Conservation (phyloP, 2,888 invertebrate species). For the Drosophila formosana region DNA sequence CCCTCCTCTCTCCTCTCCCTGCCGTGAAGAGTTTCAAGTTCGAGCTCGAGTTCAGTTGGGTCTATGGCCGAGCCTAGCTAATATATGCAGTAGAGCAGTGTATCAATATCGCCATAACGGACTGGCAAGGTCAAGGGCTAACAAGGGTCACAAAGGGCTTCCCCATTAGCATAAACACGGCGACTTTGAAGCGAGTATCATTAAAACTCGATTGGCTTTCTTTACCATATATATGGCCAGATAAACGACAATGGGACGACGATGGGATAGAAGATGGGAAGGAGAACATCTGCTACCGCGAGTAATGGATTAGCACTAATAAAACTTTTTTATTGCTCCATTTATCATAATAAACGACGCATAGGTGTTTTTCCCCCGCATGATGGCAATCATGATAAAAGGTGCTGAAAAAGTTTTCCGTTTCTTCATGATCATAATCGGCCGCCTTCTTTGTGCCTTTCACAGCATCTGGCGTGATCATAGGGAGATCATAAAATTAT, state of each 20-base stretch:
- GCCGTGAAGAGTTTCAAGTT: constrained; percentile 8
- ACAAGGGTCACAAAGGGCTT: constrained; percentile 5
- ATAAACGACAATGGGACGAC: too few relatives aligned
- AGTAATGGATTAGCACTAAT: constrained; percentile 39
- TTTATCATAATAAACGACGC: constrained; percentile 46
- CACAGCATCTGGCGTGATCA: constrained; percentile 26
- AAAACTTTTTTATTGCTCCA: constrained; percentile 31
- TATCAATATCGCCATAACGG: background rate
- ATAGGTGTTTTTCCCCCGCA: constrained; percentile 8
- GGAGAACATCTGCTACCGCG: constrained; percentile 18
- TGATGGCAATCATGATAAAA: constrained; percentile 23
- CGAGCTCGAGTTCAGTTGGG: background rate
- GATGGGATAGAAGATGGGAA: background rate
- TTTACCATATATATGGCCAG: too few relatives aligned
- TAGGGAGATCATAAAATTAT: constrained; percentile 18
- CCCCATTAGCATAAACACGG: background rate
- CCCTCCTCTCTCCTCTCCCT: background rate
- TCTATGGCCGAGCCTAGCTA: constrained; percentile 18
- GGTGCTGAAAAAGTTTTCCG: constrained; percentile 50
- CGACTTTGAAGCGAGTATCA: constrained; percentile 2
- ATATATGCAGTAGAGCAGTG: background rate
- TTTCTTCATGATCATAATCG: constrained; percentile 17
- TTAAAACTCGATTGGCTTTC: constrained; percentile 11
- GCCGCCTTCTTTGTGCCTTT: background rate
- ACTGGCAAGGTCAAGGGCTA: constrained; percentile 31